Base-by-base conservation (phyloP, 2,888 invertebrate genomes). In the Spicauda simplicius region DNA sequence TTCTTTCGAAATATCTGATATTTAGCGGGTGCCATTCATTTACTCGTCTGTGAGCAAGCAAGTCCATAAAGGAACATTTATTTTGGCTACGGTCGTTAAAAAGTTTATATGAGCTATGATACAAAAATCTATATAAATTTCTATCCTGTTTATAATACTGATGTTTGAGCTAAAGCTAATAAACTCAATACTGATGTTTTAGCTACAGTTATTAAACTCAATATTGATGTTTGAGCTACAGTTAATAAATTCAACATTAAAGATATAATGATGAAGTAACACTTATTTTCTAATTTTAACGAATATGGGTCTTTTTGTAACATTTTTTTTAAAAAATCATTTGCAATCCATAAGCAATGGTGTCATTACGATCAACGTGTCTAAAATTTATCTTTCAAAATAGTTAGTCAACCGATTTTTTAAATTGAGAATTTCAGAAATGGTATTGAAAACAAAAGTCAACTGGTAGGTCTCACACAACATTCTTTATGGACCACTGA, bases 391-490 rank as follows among this genome's bases (percentile, higher is more conserved):
- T 25, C 5, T 25, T 25, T 25, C n/a, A n/a, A n/a, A n/a, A n/a
- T 25, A 25, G 25, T 25, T 25, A 25, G 25, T 25, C 5, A 5
- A 25, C 2, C 5, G 5, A 25, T 4, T 33, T 33, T 1, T 33
- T 33, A 8, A 33, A 33, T 48, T 48, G 16, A 14, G 48, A 48
- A 16, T 16, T 1, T 25, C 18, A 50, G 25, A 57, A 70, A 68
- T 85, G 88, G 86, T 82, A 87, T 90, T 87, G 88, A 89, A 90
- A 90, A 88, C 89, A 89, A 87, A 85, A 82, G 85, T 77, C 69
- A 81, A 82, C 78, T 79, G 80, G 73, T 89, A 90, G 88, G 90
- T 90, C 90, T 90, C 87, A 84, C 80, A 84, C 81, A 77, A 77
- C 80, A 72, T 73, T 80, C 79, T 75, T 74, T 84, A 83, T 92